phyloP scores from a whole-genome alignment of 1,140 invertebrate species.

The Sitodiplosis mosellana region DNA sequence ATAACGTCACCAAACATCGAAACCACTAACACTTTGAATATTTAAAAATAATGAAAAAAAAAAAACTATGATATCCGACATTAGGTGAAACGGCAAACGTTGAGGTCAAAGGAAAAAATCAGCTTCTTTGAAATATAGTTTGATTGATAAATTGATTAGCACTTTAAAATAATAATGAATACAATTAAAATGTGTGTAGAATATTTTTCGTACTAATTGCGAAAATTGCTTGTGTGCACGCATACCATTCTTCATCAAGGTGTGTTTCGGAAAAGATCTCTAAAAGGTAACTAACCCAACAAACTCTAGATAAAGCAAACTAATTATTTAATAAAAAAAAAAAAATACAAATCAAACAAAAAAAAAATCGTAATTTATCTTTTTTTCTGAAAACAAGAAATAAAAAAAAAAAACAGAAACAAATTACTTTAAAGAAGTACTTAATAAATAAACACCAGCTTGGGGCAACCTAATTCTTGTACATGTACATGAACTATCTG shows the following conservation, averaged over 20 bases:
- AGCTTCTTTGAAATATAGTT: no score
- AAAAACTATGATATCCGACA: no score
- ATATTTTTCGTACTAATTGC: slow-evolving; percentile 33
- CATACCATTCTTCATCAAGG: slow-evolving; percentile 35
- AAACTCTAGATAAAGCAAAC: slow-evolving; percentile 5
- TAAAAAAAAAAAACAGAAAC: slow-evolving; percentile 8
- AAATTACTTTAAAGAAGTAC: background rate
- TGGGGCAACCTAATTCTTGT: slow-evolving; percentile 5
- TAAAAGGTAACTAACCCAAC: slow-evolving; percentile 53
- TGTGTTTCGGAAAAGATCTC: slow-evolving; percentile 84
- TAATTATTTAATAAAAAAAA: slow-evolving; percentile 7
- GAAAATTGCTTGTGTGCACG: slow-evolving; percentile 25
- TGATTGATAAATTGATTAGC: no score
- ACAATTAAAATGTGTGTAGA: slow-evolving; percentile 2
- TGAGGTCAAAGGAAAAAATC: no score
- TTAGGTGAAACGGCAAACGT: no score
- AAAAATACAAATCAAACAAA: slow-evolving; percentile 14
- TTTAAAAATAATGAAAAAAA: no score
- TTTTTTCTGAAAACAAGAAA: slow-evolving; percentile 10
- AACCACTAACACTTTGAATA: no score
- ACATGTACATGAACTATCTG: no score
- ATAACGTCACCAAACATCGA: no score
- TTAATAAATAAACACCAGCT: slow-evolving; percentile 4
- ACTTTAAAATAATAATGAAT: no score
- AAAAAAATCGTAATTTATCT: slow-evolving; percentile 7